Evolutionary conservation across 2,113 vertebrate genomes (phyloP).

Genomic region (Coturnix japonica): DNA sequence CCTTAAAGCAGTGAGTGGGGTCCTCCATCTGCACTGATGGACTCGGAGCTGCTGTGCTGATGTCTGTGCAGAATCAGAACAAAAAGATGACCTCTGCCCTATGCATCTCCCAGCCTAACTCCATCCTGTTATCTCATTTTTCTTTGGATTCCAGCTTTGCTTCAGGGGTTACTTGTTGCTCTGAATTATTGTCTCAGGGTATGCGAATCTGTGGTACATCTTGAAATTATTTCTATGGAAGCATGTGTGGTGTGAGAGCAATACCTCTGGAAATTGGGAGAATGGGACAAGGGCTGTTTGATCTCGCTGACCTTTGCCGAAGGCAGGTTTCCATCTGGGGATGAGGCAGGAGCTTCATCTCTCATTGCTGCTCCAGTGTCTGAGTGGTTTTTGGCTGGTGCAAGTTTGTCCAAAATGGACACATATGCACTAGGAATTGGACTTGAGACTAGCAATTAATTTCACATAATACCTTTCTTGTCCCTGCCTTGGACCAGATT

Average conservation of each 20-base stretch:
- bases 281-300: not conserved
- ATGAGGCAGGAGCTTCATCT: not conserved
- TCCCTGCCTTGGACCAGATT: slow-evolving; percentile 45
- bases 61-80: not conserved
- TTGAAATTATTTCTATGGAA: not conserved
- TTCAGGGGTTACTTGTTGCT: not conserved
- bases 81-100: not conserved
- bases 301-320: not conserved
- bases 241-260: not conserved
- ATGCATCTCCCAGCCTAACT: not conserved
- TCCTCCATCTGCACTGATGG: accelerated
- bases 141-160: not conserved
- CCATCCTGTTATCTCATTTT: not conserved
- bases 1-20: not conserved
- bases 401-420: slow-evolving; percentile 10
- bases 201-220: not conserved
- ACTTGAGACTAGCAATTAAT: slow-evolving; percentile 63
- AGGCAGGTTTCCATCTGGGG: not conserved
- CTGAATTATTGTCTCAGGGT: not conserved
- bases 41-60: not conserved
- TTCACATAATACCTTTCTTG: slow-evolving; percentile 62
- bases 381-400: not conserved
- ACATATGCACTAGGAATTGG: slow-evolving; percentile 50
- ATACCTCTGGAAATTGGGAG: not conserved
- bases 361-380: not conserved